phyloP scores from a whole-genome alignment of 30 jellyfish, hydroid and myxozoan species.

The Turritopsis rubra region DNA sequence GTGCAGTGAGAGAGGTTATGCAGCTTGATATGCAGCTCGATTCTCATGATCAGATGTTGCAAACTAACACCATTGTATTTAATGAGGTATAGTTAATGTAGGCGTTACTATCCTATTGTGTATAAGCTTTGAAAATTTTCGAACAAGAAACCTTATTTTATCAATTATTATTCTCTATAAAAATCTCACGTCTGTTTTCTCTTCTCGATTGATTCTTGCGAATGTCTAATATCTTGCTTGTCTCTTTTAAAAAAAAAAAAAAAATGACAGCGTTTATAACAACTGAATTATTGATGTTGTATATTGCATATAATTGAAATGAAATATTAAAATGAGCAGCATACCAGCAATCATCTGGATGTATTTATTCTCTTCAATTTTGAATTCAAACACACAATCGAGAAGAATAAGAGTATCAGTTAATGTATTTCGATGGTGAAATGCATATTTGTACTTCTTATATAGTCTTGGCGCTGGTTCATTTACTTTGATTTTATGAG shows the following conservation, averaged over 20 bases:
- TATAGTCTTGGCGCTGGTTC: not conserved
- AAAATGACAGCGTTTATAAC: not conserved
- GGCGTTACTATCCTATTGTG: not conserved
- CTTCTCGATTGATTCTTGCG: not conserved
- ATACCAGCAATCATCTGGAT: too few relatives aligned
- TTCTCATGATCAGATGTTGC: constrained; percentile 46
- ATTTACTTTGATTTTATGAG: not conserved
- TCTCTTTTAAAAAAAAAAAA: not conserved
- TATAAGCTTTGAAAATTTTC: too few relatives aligned
- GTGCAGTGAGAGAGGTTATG: constrained; percentile 59
- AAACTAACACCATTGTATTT: constrained; percentile 1
- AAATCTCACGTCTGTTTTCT: not conserved
- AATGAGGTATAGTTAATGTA: not conserved
- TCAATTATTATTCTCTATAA: not conserved
- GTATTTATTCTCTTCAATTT: not conserved
- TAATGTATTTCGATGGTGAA: not conserved
- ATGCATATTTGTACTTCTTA: not conserved
- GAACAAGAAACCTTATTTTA: too few relatives aligned
- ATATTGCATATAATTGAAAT: not conserved
- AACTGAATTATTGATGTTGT: not conserved
- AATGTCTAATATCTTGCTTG: constrained; percentile 25
- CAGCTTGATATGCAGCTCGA: constrained; percentile 32
- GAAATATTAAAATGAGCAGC: not conserved
- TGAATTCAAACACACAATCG: not conserved
- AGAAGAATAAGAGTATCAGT: not conserved